Base-by-base conservation (phyloP, 1,140 invertebrate genomes). In the Augochlora pura region DNA sequence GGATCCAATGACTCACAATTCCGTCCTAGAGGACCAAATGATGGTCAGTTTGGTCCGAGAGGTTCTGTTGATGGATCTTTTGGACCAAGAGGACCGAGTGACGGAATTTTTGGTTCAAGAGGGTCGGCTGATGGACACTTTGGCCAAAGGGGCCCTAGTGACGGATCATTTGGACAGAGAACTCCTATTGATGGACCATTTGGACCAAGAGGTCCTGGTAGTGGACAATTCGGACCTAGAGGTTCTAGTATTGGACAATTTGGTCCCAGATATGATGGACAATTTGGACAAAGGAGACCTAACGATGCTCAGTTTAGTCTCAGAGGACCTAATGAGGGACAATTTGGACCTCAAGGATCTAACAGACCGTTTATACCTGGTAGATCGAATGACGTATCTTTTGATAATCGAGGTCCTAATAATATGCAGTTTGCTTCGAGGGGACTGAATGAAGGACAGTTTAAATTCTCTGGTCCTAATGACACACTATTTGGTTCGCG, bases 401-500 rank as follows among this genome's bases (percentile, higher is more conserved):
- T 89, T 27, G 83, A 62, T 21, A 39, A 76, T 25, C 64, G 66
- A 65, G 57, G 42, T 1, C 0, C 46, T 3, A 25, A 27, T 21
- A 49, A 84, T 8, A 23, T 63, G 1, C 77, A 59, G 32, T 72
- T 85, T 46, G 54, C 60, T 9, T 16, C 80, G 10, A 73, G 77
- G 74, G 62, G 25, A 14, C 42, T 42, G 1, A 74, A 79, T 42
- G 82, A 85, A 46, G 49, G 54, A 38, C 70, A 80, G 1, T 52
- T 63, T 7, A 85, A 77, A 42, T 63, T 60, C 46, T 59, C 62
- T 10, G 79, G 77, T 65, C 42, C 80, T 0, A 77, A 54, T 6
- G 88, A 87, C 27, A 77, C 60, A 38, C 71, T 66, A 4, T 59
- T 83, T 39, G 80, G 66, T 16, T 52, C 63, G 16, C 70, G 86